Percentiles rank a stretch among this genome's conserved stretches.
These are phyloP conservation scores for Ailuropoda melanoleuca DNA, from an alignment of 2,113 vertebrate genomes.

Conservation along the genomic window DNA sequence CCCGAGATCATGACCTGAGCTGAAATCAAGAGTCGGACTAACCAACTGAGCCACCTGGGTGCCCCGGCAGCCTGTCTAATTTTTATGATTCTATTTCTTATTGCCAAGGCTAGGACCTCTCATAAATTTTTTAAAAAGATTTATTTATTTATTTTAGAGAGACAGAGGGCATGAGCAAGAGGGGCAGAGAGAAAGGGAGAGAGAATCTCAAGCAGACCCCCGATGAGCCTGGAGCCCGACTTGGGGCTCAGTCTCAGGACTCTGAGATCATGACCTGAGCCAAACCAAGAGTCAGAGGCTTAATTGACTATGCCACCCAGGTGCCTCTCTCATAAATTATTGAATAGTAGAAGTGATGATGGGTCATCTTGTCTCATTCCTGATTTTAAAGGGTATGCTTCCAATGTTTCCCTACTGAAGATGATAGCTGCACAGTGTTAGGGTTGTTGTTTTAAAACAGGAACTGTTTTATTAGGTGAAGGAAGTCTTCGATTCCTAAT, in stretches of 20 bases:
- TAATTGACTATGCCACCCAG: neutral
- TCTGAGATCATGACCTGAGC: neutral
- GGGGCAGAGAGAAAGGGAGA: neutral
- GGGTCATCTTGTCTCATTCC: neutral
- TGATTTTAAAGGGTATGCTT: neutral
- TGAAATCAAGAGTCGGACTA: neutral
- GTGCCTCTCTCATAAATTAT: neutral
- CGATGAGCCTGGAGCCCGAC: neutral
- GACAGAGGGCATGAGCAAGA: neutral
- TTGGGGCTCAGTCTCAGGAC: neutral
- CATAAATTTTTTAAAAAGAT: neutral
- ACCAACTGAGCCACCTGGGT: neutral
- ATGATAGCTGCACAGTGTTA: neutral
- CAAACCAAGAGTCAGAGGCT: neutral
- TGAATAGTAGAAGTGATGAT: neutral
- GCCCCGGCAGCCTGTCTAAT: neutral
- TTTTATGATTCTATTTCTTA: neutral
- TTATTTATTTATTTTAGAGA: neutral
- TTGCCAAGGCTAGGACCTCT: neutral
- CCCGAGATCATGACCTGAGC: neutral
- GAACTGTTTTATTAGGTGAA: neutral
- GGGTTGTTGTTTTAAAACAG: slow-evolving; percentile 15
- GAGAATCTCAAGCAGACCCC: neutral
- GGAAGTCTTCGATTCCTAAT: neutral
- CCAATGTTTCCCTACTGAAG: neutral